Conservation (phyloP, 2,113 vertebrate genomes). For the Chionis minor region DNA sequence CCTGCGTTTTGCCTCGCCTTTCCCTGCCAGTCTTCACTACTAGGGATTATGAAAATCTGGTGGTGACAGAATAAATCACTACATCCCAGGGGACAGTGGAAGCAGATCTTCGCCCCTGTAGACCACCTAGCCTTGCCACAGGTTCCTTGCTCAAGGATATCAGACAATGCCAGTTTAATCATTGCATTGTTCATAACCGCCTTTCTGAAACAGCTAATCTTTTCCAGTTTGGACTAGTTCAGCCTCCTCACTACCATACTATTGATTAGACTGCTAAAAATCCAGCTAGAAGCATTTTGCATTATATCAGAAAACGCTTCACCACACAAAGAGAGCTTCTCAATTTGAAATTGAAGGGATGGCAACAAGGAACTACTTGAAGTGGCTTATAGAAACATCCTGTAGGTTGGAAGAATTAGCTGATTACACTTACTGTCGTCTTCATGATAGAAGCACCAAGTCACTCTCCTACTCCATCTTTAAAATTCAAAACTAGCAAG, state of each 20-base stretch:
- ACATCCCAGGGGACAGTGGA: neutral
- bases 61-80: neutral
- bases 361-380: neutral
- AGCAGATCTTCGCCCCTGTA: neutral
- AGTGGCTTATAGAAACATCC: neutral
- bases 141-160: neutral
- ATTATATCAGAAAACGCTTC: neutral
- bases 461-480: neutral
- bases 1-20: neutral
- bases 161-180: neutral
- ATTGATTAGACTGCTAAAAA: neutral
- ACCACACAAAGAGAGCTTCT: neutral
- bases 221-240: neutral
- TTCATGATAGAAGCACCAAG: neutral
- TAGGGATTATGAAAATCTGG: neutral
- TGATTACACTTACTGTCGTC: neutral
- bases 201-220: neutral
- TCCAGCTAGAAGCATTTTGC: neutral
- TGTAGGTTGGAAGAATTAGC: neutral
- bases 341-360: neutral
- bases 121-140: neutral
- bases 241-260: neutral
- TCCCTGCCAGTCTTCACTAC: neutral
- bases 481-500: neutral
- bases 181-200: neutral